Base-by-base conservation (phyloP, 2,888 invertebrate species). In the Sthenelais limicola region DNA sequence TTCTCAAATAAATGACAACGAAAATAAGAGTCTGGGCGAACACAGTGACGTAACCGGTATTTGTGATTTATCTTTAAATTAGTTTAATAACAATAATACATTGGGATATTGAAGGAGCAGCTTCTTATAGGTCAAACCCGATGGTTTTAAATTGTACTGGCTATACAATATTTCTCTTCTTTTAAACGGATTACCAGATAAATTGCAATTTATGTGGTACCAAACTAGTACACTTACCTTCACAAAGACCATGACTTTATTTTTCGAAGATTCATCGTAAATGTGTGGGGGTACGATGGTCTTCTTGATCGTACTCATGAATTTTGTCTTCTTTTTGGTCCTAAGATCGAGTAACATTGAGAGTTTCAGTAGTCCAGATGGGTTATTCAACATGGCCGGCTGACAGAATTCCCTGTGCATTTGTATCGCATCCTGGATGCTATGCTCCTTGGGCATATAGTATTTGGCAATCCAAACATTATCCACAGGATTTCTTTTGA, bases 241-340 rank as follows among this genome's bases (percentile, higher is more conserved):
- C 70, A 81, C 81, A 66, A 86, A 79, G 9, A 84, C 80, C 32
- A 83, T 74, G 32, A 83, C 79, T 43, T 77, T 79, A 33, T 79
- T 82, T 15, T 77, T 67, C 24, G 76, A 71, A 15, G 78, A 77
- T 68, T 80, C 76, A 7, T 83, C 81, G 81, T 86, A 86, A 35
- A 74, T 69, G 74, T 86, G 80, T 15, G 86, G 86, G 28, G 82
- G 76, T 28, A 77, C 62, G 15, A 85, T 48, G 18, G 81, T 79
- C 5, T 78, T 79, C 21, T 77, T 77, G 3, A 84, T 69, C 33
- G 74, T 75, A 21, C 68, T 71, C 73, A 85, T 73, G 71, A 84
- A 84, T 73, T 84, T 86, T 18, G 85, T 84, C 86, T 85, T 82
- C 76, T 86, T 86, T 38, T 78, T 81, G 3, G 85, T 84, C 21